phyloP scores from a whole-genome alignment of 2,113 vertebrate genomes.

The Xenus cinereus region DNA sequence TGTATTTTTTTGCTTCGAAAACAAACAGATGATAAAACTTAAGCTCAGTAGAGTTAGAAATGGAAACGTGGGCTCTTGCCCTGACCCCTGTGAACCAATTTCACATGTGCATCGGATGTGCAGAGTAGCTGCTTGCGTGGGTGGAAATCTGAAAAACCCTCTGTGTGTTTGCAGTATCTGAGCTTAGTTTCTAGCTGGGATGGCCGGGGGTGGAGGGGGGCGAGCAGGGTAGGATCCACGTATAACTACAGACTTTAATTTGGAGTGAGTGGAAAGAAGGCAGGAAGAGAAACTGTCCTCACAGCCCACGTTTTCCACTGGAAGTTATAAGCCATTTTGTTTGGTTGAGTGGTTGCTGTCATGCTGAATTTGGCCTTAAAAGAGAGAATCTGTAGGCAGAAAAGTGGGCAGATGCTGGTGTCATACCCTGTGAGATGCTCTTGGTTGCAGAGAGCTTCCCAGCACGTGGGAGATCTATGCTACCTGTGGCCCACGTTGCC shows the following conservation, averaged over 20 bases:
- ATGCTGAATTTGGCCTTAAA: background rate
- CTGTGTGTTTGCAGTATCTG: background rate
- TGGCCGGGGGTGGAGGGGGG: background rate
- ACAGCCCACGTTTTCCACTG: background rate
- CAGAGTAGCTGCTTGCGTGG: background rate
- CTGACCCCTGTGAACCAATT: background rate
- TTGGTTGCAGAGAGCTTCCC: background rate
- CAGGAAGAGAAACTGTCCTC: background rate
- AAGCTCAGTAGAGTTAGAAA: background rate
- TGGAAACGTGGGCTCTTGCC: background rate
- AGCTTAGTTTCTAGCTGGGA: background rate
- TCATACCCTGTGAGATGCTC: background rate
- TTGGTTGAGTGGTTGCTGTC: background rate
- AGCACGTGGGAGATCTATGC: background rate
- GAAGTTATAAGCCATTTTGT: background rate
- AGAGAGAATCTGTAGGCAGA: background rate
- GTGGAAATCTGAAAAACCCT: slow-evolving; percentile 7
- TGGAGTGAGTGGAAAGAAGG: background rate
- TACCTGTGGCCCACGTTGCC: background rate
- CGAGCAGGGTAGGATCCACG: background rate
- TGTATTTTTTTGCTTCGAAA: background rate
- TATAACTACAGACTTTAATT: background rate
- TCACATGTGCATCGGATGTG: background rate
- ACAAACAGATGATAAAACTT: background rate
- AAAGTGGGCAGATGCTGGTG: background rate